These are phyloP conservation scores for Monomorium pharaonis DNA, from an alignment of 1,140 invertebrate genomes.

Conservation along the genomic window DNA sequence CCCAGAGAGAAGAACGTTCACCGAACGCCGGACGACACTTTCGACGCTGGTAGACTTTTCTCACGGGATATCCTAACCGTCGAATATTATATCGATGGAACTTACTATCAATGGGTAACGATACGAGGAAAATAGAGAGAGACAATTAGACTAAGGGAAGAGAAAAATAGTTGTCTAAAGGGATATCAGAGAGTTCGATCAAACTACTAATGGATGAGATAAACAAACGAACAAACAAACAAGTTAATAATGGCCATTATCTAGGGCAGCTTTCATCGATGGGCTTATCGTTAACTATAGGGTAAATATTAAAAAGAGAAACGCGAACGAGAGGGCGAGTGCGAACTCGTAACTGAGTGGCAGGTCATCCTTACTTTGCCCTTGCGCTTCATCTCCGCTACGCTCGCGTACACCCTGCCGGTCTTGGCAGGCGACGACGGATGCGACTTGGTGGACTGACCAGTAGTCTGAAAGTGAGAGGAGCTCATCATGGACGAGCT, in stretches of 20 bases:
- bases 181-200: conserved; percentile 11
- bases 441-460: conserved; percentile 87
- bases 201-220: conserved; percentile 41
- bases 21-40: conserved; percentile 8
- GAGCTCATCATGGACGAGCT: conserved; percentile 89
- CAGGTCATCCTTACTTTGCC: conserved; percentile 87
- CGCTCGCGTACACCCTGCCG: conserved; percentile 94
- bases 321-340: conserved; percentile 29
- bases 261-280: conserved; percentile 19
- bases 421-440: conserved; percentile 88
- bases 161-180: conserved; percentile 21
- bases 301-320: conserved; percentile 21
- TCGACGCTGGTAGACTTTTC: conserved; percentile 43
- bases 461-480: conserved; percentile 89
- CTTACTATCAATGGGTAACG: conserved; percentile 22
- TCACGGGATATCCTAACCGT: conserved; percentile 23
- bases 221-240: conserved; percentile 34
- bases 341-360: conserved; percentile 49
- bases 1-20: conserved; percentile 42
- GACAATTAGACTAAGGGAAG: conserved; percentile 1
- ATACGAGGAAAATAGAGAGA: conserved; percentile 7
- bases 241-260: conserved; percentile 30
- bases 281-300: conserved; percentile 17
- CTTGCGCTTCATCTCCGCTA: conserved; percentile 96
- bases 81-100: neutral